These are phyloP conservation scores for Trissolcus basalis DNA, from an alignment of 1,140 invertebrate genomes.

Conservation along the genomic window DNA sequence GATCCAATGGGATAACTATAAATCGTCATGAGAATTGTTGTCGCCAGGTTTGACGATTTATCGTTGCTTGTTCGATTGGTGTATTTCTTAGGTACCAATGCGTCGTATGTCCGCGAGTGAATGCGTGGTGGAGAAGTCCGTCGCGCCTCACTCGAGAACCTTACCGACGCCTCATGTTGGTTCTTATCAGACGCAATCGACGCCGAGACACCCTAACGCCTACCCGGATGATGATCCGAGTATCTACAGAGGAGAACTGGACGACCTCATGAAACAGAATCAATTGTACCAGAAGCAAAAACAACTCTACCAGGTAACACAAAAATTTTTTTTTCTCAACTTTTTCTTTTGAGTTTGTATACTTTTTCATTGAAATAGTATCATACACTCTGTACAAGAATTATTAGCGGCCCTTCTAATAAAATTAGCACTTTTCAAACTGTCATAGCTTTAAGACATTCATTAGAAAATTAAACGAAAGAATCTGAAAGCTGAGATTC, in stretches of 20 bases:
- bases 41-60: conserved; percentile 44
- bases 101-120: conserved; percentile 72
- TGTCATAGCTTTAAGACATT: too few species aligned
- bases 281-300: conserved; percentile 77
- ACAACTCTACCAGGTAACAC: conserved; percentile 71
- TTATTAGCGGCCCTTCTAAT: too few species aligned
- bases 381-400: too few species aligned
- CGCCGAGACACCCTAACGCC: conserved; percentile 71
- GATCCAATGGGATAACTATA: conserved; percentile 12
- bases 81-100: conserved; percentile 65
- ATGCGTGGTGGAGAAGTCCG: conserved; percentile 73
- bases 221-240: conserved; percentile 80
- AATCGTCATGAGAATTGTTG: conserved; percentile 21
- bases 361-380: too few species aligned
- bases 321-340: too few species aligned
- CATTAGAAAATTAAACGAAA: too few species aligned
- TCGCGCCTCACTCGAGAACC: conserved; percentile 71
- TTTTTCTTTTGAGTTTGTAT: not conserved
- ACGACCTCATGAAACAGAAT: conserved; percentile 84
- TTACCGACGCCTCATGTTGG: conserved; percentile 69
- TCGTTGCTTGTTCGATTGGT: conserved; percentile 44
- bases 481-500: too few species aligned
- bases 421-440: too few species aligned
- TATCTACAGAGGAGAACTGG: conserved; percentile 83
- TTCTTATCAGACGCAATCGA: conserved; percentile 68